phyloP scores from a whole-genome alignment of 2,113 vertebrate genomes.

The Dipodomys spectabilis region DNA sequence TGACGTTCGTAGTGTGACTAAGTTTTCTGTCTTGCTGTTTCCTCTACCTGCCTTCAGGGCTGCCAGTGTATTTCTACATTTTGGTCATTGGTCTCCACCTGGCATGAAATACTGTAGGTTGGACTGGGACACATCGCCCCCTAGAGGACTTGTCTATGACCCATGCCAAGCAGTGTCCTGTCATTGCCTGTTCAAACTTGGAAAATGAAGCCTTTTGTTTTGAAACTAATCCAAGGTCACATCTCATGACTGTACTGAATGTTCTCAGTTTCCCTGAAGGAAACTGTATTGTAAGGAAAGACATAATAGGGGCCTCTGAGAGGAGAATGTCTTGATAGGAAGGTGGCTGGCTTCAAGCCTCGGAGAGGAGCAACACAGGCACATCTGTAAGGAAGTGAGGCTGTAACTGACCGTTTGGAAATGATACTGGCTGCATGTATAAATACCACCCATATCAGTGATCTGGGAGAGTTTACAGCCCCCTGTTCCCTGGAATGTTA shows the following conservation, averaged over 20 bases:
- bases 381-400: neutral
- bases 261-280: neutral
- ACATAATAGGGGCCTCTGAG: neutral
- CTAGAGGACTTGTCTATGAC: neutral
- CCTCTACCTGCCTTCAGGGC: neutral
- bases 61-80: neutral
- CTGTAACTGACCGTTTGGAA: neutral
- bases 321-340: neutral
- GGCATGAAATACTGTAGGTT: neutral
- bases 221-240: neutral
- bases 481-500: neutral
- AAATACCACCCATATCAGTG: rapidly evolving
- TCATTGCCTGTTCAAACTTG: neutral
- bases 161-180: neutral
- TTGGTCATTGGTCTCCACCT: rapidly evolving
- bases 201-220: neutral
- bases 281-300: conserved; percentile 19
- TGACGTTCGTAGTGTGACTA: neutral
- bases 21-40: neutral
- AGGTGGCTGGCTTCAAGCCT: neutral
- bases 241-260: neutral
- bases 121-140: neutral
- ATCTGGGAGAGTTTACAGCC: too few relatives aligned
- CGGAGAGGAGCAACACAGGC: neutral
- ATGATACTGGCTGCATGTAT: too few relatives aligned